Percentiles rank a stretch among this genome's conserved stretches.
phyloP scores from a whole-genome alignment of 2,888 invertebrate species.

The Agrenia bidenticulata region DNA sequence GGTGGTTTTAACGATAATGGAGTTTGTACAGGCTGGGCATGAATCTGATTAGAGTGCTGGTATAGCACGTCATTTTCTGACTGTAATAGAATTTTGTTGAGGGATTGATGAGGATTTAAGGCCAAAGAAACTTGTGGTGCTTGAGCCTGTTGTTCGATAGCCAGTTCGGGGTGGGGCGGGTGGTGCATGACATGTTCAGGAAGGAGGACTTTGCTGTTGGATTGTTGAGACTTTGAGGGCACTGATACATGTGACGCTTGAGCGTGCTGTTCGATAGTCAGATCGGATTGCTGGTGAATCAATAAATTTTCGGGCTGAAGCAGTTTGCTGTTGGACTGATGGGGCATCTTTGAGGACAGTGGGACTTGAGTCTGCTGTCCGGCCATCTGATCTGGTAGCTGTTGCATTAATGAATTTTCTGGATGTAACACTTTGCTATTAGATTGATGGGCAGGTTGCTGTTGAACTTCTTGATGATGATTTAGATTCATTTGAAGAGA shows the following conservation, averaged over 20 bases:
- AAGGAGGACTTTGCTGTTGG: background rate
- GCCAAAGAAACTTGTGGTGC: no score
- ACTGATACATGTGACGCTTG: background rate
- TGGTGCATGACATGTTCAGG: no score
- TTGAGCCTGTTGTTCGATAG: no score
- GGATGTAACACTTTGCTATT: background rate
- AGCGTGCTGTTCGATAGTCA: background rate
- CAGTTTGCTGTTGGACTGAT: slow-evolving; percentile 6
- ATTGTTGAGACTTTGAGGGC: background rate
- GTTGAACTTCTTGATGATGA: slow-evolving; percentile 25
- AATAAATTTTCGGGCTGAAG: no score
- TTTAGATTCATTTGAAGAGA: slow-evolving; percentile 32
- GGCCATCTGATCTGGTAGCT: background rate
- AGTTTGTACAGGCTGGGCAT: background rate
- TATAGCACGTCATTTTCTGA: no score
- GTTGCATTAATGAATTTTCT: background rate
- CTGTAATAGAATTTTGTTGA: no score
- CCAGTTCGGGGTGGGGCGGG: no score
- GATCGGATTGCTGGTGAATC: background rate
- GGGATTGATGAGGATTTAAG: no score
- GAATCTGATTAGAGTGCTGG: no score
- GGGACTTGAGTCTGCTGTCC: background rate
- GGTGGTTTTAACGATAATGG: background rate
- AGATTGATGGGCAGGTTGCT: slow-evolving; percentile 9
- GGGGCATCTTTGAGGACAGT: background rate